Conservation (phyloP, 64 coral and sea anemone species). For the Trachythela sp. region DNA sequence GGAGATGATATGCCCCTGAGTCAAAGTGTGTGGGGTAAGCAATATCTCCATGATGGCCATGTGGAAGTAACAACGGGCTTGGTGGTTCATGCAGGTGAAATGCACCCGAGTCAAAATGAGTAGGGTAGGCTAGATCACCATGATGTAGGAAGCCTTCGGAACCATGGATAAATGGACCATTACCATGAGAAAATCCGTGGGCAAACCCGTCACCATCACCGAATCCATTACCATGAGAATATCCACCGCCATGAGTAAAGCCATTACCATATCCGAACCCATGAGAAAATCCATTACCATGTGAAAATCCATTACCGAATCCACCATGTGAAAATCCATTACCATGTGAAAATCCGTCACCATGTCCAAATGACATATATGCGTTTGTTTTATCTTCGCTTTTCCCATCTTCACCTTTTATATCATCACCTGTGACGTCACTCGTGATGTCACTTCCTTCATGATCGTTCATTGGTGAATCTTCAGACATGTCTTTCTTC, state of each 20-base stretch:
- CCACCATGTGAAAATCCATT: neutral
- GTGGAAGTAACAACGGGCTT: neutral
- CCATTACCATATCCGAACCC: too few relatives aligned
- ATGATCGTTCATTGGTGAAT: too few relatives aligned
- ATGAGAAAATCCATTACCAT: too few relatives aligned
- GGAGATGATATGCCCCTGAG: neutral
- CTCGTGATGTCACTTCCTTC: too few relatives aligned
- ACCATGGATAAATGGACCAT: neutral
- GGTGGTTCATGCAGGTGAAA: neutral
- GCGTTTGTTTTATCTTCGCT: too few relatives aligned
- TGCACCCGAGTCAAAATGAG: neutral
- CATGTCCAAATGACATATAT: too few relatives aligned
- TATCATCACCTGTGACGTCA: too few relatives aligned
- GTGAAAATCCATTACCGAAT: neutral
- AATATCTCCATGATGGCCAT: neutral
- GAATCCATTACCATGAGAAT: neutral
- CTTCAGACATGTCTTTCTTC: too few relatives aligned
- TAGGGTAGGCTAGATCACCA: conserved; percentile 2
- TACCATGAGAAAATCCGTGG: neutral
- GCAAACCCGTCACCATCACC: neutral
- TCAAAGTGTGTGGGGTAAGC: neutral
- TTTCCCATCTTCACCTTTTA: too few relatives aligned
- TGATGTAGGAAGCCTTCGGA: neutral
- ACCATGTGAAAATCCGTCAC: too few relatives aligned
- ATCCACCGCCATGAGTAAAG: too few relatives aligned